phyloP scores from a whole-genome alignment of 1,140 invertebrate genomes.

The Drosophila littoralis region DNA sequence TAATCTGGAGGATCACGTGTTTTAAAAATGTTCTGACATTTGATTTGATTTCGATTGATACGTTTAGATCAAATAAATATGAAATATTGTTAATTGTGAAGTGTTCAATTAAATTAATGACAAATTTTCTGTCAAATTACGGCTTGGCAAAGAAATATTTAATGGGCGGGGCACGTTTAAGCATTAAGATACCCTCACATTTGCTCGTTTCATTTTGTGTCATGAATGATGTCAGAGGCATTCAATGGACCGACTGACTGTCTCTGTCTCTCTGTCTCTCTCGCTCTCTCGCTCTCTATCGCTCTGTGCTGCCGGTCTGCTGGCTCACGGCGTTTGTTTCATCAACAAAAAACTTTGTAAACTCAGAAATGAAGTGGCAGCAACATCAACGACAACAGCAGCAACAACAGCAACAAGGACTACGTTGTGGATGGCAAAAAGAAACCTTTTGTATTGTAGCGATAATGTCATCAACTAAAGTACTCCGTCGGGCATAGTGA shows the following conservation, averaged over 20 bases:
- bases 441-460: constrained; percentile 73
- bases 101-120: constrained; percentile 72
- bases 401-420: constrained; percentile 10
- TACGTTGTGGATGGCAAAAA: constrained; percentile 14
- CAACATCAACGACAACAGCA: constrained; percentile 17
- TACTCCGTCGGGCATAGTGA: constrained; percentile 77
- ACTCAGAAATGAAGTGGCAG: constrained; percentile 67
- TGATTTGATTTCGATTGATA: neutral
- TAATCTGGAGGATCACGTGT: neutral
- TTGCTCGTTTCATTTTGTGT: constrained; percentile 5
- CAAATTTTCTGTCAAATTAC: constrained; percentile 28
- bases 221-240: constrained; percentile 20
- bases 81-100: neutral
- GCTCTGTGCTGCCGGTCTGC: constrained; percentile 2
- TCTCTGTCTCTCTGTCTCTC: neutral
- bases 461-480: constrained; percentile 81
- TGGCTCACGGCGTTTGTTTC: constrained; percentile 29
- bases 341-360: constrained; percentile 52
- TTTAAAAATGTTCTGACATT: constrained; percentile 1
- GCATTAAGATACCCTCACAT: constrained; percentile 13
- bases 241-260: constrained; percentile 21
- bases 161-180: constrained; percentile 36
- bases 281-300: no score
- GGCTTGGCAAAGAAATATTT: neutral
- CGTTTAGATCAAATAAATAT: neutral